Conservation (phyloP, 2,113 vertebrate species). For the Corythornis madagascariensis region DNA sequence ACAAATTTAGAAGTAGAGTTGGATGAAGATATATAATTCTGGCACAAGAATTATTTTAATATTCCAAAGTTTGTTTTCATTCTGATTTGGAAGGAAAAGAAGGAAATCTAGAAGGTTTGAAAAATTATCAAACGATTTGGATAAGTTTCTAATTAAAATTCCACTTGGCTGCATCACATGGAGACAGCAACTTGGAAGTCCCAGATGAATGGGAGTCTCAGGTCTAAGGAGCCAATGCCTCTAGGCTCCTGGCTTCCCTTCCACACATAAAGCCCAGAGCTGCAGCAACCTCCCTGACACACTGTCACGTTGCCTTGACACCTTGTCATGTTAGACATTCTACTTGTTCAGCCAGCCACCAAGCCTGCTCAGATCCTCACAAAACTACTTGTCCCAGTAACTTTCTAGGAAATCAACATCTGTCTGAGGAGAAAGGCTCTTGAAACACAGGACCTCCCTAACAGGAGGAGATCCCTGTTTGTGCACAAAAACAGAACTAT, state of each 20-base stretch:
- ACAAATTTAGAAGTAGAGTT: constrained; percentile 15
- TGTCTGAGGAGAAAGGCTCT: background rate
- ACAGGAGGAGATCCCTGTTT: background rate
- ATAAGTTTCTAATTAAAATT: constrained; percentile 30
- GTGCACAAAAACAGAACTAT: background rate
- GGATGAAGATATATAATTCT: background rate
- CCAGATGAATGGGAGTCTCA: background rate
- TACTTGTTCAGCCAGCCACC: background rate
- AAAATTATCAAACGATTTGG: constrained; percentile 43
- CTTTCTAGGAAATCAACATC: background rate
- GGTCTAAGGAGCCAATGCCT: background rate
- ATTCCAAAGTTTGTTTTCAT: constrained; percentile 47
- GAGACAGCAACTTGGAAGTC: constrained; percentile 34
- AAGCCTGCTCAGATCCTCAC: background rate
- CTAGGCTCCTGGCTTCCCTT: background rate
- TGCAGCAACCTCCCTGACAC: background rate
- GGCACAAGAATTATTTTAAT: constrained; percentile 16
- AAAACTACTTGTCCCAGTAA: background rate
- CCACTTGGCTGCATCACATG: background rate
- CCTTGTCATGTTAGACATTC: background rate
- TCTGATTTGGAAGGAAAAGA: constrained; percentile 31
- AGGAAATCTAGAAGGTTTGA: constrained; percentile 34
- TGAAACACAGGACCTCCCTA: background rate
- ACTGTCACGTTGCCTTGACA: background rate
- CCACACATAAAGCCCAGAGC: background rate